phyloP scores from a whole-genome alignment of 2,113 vertebrate genomes.

The Rattus rattus region DNA sequence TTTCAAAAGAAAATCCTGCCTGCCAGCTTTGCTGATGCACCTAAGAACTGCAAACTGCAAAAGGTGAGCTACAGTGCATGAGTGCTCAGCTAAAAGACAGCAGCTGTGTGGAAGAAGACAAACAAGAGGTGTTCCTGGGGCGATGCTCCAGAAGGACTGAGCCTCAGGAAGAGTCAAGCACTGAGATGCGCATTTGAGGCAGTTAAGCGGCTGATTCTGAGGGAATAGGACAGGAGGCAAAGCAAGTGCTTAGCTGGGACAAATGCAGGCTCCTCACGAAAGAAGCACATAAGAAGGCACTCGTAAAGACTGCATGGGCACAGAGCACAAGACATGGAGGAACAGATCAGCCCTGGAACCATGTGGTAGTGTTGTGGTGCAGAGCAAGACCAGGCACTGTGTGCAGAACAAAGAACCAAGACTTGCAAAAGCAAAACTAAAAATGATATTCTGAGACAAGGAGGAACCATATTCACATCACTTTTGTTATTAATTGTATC shows the following conservation, averaged over 20 bases:
- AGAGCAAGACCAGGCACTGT: background rate
- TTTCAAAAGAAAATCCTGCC: background rate
- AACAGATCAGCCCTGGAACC: background rate
- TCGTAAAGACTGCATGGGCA: background rate
- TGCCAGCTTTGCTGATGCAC: background rate
- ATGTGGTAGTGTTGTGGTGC: background rate
- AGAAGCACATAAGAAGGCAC: background rate
- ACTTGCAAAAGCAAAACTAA: slow-evolving; percentile 2
- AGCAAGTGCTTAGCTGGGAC: background rate
- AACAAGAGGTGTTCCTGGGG: background rate
- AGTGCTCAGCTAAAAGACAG: background rate
- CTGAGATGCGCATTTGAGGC: background rate
- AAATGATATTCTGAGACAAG: background rate
- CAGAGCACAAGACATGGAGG: background rate
- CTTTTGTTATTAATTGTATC: background rate
- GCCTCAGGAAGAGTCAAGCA: background rate
- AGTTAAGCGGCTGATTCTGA: background rate
- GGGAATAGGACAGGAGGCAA: background rate
- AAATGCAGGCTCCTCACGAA: slow-evolving; percentile 1
- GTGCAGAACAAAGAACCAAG: background rate
- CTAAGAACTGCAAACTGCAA: background rate
- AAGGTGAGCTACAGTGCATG: background rate
- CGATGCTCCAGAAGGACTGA: background rate
- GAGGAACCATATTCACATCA: background rate
- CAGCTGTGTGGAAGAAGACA: background rate